Percentiles rank a stretch among this genome's conserved stretches.
Evolutionary conservation across 2,113 vertebrate genomes (phyloP).

Genomic region (Cairina moschata): DNA sequence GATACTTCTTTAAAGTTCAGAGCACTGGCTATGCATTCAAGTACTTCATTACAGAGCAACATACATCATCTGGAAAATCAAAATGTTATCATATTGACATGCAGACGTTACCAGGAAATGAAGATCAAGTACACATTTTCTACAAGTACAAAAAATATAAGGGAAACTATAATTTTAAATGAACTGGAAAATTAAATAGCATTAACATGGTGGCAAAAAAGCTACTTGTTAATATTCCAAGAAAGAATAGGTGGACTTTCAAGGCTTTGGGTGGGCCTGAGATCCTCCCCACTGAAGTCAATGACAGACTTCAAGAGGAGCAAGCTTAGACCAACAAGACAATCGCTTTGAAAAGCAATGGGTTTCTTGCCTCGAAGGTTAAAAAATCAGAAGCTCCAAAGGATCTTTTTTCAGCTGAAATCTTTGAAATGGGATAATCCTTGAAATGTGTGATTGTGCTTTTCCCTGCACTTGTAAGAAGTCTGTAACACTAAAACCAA

Average conservation of each 20-base stretch:
- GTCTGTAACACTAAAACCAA: background rate
- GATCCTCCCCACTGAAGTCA: background rate
- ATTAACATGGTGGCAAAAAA: background rate
- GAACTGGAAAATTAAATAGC: constrained; percentile 19
- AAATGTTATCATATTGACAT: constrained; percentile 1
- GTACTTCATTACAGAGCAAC: constrained; percentile 31
- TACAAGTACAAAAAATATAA: background rate
- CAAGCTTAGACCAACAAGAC: background rate
- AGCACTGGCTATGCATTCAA: background rate
- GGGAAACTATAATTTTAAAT: background rate
- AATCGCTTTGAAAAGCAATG: background rate
- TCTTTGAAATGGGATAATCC: background rate
- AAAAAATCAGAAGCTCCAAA: background rate
- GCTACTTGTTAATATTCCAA: background rate
- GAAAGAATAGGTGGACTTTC: background rate
- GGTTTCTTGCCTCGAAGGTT: background rate
- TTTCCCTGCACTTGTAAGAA: accelerated
- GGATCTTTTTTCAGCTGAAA: background rate
- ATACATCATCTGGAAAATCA: constrained; percentile 41
- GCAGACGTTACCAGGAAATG: background rate
- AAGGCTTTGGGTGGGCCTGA: background rate
- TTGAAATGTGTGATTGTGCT: background rate
- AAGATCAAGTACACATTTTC: background rate
- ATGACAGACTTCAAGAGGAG: background rate
- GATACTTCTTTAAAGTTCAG: constrained; percentile 17